Evolutionary conservation across 2,888 invertebrate genomes (phyloP), one percentile per base, ranked within the genome.

Genomic region (Yponomeuta malinellus): DNA sequence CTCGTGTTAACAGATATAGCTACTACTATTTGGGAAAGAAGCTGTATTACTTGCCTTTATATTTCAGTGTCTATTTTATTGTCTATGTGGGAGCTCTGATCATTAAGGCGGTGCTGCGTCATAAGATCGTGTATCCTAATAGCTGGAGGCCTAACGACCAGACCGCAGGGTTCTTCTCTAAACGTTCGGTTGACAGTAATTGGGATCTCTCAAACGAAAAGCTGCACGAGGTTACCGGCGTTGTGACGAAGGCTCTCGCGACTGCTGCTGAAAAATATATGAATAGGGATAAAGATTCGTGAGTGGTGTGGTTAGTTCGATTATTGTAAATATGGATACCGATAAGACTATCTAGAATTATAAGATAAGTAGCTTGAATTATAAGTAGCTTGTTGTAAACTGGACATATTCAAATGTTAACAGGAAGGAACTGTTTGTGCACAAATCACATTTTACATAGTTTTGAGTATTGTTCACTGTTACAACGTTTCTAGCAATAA

Each of bases 21-120:
- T 96, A 96, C 82, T 96, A 96, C 78, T 95, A 95, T 78, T 90
- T 96, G 73, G 96, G 96, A 2, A 94, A 95, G 76, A 96, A 96
- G 78, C 85, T 96, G 59, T 96, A 95, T 93, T 96, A 96, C 79
- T 89, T 96, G 73, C 96, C 96, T 0, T 83, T 96, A 67, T 96
- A 96, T 82, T 96, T 96, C 81, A 95, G 95, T 80, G 94, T 96
- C 15, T 96, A 94, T 76, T 94, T 94, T 75, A 93, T 94, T 70
- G 86, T 95, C 72, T 96, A 96, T 78, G 95, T 96, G 0, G 95
- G 94, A 2, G 94, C 95, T 29, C 88, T 96, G 43, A 94, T 96
- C 72, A 89, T 96, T 48, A 96, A 96, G 82, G 95, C 95, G 4
- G 93, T 96, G 59, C 92, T 95, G 59, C 93, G 95, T 73, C 96